Evolutionary conservation across 2,888 invertebrate species (phyloP).

Genomic region (Caenorhabditis imperialis): DNA sequence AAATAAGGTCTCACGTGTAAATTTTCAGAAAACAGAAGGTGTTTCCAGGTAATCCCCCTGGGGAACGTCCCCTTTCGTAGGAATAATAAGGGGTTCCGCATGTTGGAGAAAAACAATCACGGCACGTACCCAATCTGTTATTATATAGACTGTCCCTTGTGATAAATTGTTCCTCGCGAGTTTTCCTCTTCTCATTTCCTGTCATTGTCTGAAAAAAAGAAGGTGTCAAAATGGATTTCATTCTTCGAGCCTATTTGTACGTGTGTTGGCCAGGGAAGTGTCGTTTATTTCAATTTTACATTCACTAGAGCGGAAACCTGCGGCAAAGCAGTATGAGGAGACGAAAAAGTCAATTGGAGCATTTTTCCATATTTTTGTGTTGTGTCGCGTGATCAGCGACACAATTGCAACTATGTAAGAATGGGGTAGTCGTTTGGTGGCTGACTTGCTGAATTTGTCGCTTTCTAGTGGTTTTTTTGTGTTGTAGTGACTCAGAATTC

Average conservation of each 20-base stretch:
- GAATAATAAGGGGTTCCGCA: too few species aligned
- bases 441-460: too few species aligned
- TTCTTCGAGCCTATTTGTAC: constrained; percentile 21
- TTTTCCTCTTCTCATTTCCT: not conserved
- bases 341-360: constrained; percentile 45
- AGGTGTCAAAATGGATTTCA: constrained; percentile 19
- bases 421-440: too few species aligned
- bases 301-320: constrained; percentile 56
- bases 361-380: constrained; percentile 44
- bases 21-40: too few species aligned
- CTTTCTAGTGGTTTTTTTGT: too few species aligned
- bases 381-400: constrained; percentile 42
- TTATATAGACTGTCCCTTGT: not conserved
- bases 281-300: constrained; percentile 55
- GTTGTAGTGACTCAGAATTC: too few species aligned
- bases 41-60: too few species aligned
- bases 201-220: constrained; percentile 1
- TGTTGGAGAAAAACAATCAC: constrained; percentile 3
- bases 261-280: constrained; percentile 41
- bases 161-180: not conserved
- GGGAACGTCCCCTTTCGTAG: too few species aligned
- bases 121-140: constrained; percentile 1
- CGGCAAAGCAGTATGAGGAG: constrained; percentile 5
- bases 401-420: constrained; percentile 28
- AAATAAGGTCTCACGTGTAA: too few species aligned